Base-by-base conservation (phyloP, 2,888 invertebrate species). In the Nasonovia ribisnigri region DNA sequence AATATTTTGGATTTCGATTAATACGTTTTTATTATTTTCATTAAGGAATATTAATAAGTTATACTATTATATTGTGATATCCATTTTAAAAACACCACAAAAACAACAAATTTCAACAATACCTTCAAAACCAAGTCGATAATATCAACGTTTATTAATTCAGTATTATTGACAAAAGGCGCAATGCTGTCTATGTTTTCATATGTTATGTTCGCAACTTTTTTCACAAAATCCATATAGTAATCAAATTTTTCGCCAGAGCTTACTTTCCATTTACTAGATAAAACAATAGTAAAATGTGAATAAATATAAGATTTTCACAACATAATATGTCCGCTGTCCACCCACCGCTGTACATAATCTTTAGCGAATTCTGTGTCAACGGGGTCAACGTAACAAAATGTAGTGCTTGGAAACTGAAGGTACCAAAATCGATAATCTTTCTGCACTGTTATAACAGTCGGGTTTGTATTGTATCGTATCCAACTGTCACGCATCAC, bases 361-460 rank as follows among this genome's bases (percentile, higher is more conserved):
- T 95, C 94, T 57, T 95, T 95, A 0, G 96, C 96, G 91, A 95
- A 88, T 26, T 91, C 43, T n/a, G 16, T 60, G 88, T 95, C 94
- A 51, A 95, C 57, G 29, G 94, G 91, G 29, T 94, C 89, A 94
- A 95, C 95, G 94, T 96, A 96, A 95, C 97, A 97, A 84, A 96
- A 96, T 0, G 97, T 97, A 8, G 96, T 95, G 0, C 96, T 96
- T 0, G 97, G 97, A 95, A 97, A 96, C 29, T 96, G 96, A 95
- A 96, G 97, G 91, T 96, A 95, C 97, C 97, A 97, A 84, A 96
- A 96, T 88, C 97, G 95, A 95, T 96, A 97, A 95, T 97, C 97
- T 95, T 97, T 97, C 95, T 97, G 96, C 94, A 97, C 95, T 0
- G 97, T 96, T 20, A 97, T 96, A 11, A 97, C 97, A 0, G 97